Conservation (phyloP, 1,140 invertebrate species). For the Ylistrum balloti region DNA sequence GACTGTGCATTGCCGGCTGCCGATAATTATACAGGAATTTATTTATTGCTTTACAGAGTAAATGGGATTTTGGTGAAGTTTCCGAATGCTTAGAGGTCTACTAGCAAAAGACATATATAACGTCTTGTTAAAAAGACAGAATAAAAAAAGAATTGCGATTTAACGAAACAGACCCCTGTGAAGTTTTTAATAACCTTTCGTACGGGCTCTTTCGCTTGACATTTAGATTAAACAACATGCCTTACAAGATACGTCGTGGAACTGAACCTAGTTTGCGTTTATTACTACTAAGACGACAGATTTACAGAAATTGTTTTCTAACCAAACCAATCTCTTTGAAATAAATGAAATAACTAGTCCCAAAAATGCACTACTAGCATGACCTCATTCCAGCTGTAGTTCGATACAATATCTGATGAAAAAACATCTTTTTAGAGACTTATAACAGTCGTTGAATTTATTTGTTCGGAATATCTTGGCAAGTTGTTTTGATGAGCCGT, state of each 20-base stretch:
- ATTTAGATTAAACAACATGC: not conserved
- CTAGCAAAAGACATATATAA: not conserved
- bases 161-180: not conserved
- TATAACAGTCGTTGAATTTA: too few relatives aligned
- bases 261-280: not conserved
- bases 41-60: not conserved
- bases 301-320: not conserved
- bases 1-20: not conserved
- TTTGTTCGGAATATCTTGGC: too few relatives aligned
- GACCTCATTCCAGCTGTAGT: too few relatives aligned
- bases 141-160: too few relatives aligned
- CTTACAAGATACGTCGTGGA: not conserved
- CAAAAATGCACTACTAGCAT: not conserved
- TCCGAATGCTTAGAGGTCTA: too few relatives aligned
- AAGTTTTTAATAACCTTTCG: not conserved
- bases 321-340: not conserved
- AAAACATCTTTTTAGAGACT: too few relatives aligned
- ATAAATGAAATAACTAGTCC: not conserved
- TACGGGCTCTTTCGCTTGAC: not conserved
- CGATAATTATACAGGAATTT: not conserved
- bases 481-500: too few relatives aligned
- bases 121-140: not conserved
- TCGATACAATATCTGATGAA: too few relatives aligned
- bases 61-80: not conserved
- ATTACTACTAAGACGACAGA: not conserved